Base-by-base conservation (phyloP, 2,888 invertebrate species). In the Galerucella calmariensis region DNA sequence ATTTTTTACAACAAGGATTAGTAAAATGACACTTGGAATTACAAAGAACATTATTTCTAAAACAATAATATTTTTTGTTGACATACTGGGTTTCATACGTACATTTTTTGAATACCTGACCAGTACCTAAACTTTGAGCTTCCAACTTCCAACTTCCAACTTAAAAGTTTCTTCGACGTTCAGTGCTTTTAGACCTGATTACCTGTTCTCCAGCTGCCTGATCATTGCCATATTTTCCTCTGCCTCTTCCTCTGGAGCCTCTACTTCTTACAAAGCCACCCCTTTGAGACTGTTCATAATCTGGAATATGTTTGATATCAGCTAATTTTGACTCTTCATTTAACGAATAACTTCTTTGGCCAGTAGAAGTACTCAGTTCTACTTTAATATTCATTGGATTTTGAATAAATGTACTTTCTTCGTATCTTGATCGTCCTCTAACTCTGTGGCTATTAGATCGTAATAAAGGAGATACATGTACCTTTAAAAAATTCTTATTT, bases 361-460 rank as follows among this genome's bases (percentile, higher is more conserved):
- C 85, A 20, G 84, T 82, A 48, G 81, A 79, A n/a, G 80, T 81
- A 10, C 79, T 80, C 48, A 84, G 67, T 75, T 84, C 80, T 10
- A 85, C 80, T 72, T 82, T 83, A 69, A 85, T 84, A 77, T 85
- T 84, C 9, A 77, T 48, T 2, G 80, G 82, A 68, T 82, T 79
- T 65, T 78, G 77, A 24, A 81, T 78, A 51, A 68, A 75, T 2
- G 74, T 56, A 11, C 24, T 11, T 27, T 75, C 70, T 27, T 63
- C 56, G 0, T 14, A 14, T 56, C 53, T 75, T 2, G 1, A 2
- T 62, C 65, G 63, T 35, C 68, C 67, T 66, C 74, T 72, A 9
- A 75, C 74, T 72, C 75, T 75, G 24, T 65, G 61, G 16, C 66
- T 73, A n/a, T 72, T 67, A 9, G 74, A 63, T 16, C 51, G 61